Evolutionary conservation across 1,140 invertebrate genomes (phyloP), one percentile per base, ranked within the genome.

Genomic region (Chrysoperla carnea): DNA sequence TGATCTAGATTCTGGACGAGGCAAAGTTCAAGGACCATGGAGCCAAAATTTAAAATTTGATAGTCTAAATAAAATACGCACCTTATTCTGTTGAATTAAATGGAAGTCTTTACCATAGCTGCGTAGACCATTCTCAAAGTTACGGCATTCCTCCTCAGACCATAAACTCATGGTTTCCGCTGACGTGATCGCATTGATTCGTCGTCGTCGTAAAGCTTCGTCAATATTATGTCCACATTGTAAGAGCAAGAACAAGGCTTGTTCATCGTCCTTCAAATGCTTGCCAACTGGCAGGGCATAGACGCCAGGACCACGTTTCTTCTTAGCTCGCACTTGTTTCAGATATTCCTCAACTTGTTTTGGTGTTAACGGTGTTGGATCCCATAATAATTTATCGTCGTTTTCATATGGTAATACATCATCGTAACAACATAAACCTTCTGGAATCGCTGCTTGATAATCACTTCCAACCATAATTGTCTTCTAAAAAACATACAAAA

Each of bases 71-170:
- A n/a, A n/a, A n/a, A n/a, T 23, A 23, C 17, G 5, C 58, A 92
- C 89, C 71, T 92, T 93, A 60, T 92, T 83, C 55, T 90, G 84
- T 50, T 94, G 84, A 55, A 97, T 96, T 46, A 82, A 67, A 63
- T 90, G 84, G 63, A 98, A 98, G 64, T 97, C 89, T 66, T 98
- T 98, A 35, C 92, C 92, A 60, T 88, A 92, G 42, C 74, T 76
- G 55, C 91, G 73, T 3, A 98, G 70, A 40, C 91, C 92, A 57
- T 82, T 83, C 69, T 98, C 93, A 69, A 98, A 97, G 66, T 92
- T 92, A 46, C 84, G 73, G 67, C 92, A 96, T 59, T 98, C 93
- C 61, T 96, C 92, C 60, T 96, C 92, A 12, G 91, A 95, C 92
- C 93, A 97, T 5, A 92, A 68, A 56, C 84, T 86, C 61, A 83